Conservation (phyloP, 2,797 vertebrate species). For the Graptemys geographica region DNA sequence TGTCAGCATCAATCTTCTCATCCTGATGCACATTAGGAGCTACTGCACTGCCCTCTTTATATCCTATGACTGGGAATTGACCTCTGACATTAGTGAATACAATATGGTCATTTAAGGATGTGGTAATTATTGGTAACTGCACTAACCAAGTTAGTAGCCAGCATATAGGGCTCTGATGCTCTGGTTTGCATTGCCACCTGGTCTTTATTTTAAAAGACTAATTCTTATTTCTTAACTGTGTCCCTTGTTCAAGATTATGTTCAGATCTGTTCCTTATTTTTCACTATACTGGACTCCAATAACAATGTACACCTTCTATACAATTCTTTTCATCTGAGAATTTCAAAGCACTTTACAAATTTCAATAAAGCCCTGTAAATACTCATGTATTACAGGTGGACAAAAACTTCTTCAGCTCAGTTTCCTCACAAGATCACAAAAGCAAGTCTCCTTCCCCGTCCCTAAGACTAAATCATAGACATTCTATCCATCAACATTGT, state of each 20-base stretch:
- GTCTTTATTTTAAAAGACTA: constrained; percentile 38
- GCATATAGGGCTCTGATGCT: constrained; percentile 26
- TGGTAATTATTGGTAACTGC: constrained; percentile 57
- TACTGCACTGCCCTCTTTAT: constrained; percentile 56
- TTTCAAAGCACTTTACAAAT: rapidly evolving
- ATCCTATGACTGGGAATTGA: constrained; percentile 61
- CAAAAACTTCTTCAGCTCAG: not conserved
- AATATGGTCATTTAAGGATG: constrained; percentile 67
- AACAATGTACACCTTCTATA: not conserved
- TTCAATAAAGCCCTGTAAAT: not conserved
- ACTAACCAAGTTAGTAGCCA: constrained; percentile 47
- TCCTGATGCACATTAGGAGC: constrained; percentile 55
- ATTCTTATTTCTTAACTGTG: not conserved
- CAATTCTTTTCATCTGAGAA: not conserved
- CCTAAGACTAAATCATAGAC: not conserved
- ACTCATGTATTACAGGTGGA: not conserved
- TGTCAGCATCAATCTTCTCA: constrained; percentile 69
- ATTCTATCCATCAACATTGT: not conserved
- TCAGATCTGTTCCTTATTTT: not conserved
- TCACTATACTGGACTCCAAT: not conserved
- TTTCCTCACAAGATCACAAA: not conserved
- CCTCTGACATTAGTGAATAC: constrained; percentile 61
- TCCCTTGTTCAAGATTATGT: not conserved
- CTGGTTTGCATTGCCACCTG: constrained; percentile 64
- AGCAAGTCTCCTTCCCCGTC: not conserved